Evolutionary conservation across 1,140 invertebrate genomes (phyloP).

Genomic region (Melanaphis sacchari): DNA sequence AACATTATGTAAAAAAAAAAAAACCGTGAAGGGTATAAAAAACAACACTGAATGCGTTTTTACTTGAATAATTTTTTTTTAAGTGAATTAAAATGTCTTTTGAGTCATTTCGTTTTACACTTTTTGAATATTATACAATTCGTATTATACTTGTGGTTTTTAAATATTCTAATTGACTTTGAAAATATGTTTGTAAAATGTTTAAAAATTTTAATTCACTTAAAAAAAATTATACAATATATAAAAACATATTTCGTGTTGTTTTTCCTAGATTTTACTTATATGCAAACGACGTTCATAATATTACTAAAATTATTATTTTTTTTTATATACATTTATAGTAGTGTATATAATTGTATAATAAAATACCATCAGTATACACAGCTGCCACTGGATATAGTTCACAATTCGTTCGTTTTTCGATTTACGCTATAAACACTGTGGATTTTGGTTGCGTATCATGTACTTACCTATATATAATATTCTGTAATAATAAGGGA

Average conservation of each 20-base stretch:
- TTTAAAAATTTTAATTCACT: conserved; percentile 3
- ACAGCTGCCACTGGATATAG: not conserved
- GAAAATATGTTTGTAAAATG: not conserved
- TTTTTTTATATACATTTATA: no score
- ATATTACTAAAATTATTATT: not conserved
- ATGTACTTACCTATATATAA: not conserved
- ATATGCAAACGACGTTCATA: not conserved
- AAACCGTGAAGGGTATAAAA: not conserved
- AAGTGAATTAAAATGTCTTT: not conserved
- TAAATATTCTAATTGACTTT: not conserved
- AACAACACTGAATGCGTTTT: not conserved
- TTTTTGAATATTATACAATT: not conserved
- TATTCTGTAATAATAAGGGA: not conserved
- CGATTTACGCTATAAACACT: not conserved
- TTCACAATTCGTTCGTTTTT: not conserved
- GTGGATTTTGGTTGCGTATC: not conserved
- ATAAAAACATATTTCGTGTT: not conserved
- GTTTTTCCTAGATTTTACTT: not conserved
- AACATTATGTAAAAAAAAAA: not conserved
- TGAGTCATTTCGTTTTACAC: not conserved
- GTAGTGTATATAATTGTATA: not conserved
- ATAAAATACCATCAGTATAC: not conserved
- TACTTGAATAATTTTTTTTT: not conserved
- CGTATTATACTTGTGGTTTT: not conserved
- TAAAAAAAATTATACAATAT: not conserved